A percentile compares a stretch with the other conserved stretches of the same genome.
Evolutionary conservation across 2,888 invertebrate species (phyloP).

Genomic region (Blera fallax): DNA sequence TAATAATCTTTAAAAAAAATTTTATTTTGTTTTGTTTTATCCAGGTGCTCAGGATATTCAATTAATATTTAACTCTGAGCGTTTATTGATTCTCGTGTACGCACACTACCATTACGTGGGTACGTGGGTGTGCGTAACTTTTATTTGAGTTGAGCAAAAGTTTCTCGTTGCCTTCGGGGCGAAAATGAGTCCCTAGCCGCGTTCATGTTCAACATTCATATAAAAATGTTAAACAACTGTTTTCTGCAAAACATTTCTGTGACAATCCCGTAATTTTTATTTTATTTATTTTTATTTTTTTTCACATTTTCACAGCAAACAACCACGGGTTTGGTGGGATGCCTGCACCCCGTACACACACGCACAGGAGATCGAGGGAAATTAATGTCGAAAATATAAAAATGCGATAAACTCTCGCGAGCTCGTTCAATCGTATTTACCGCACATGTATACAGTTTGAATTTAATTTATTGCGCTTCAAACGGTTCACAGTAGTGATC

Average conservation of each 20-base stretch:
- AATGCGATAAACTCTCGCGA: conserved; percentile 28
- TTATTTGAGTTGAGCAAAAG: not conserved
- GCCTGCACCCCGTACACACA: not conserved
- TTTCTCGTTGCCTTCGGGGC: not conserved
- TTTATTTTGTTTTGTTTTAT: not conserved
- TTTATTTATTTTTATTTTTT: not conserved
- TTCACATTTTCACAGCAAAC: not conserved
- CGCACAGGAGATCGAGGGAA: not conserved
- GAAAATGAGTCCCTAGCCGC: conserved; percentile 10
- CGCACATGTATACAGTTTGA: not conserved
- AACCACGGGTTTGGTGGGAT: not conserved
- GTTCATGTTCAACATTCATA: conserved; percentile 40
- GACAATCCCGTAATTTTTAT: conserved; percentile 20
- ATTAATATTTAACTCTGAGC: conserved; percentile 26
- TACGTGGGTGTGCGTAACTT: not conserved
- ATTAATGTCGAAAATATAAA: conserved; percentile 26
- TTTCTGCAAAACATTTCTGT: conserved; percentile 4
- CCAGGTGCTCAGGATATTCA: conserved; percentile 22
- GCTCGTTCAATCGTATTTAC: not conserved
- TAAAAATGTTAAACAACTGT: conserved; percentile 42
- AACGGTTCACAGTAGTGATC: not conserved
- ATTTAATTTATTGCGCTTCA: not conserved
- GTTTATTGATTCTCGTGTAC: conserved; percentile 36
- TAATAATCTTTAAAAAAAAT: conserved; percentile 38
- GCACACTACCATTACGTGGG: not conserved